Conservation (phyloP, 2,888 invertebrate species). For the Onthophagus sagittarius region DNA sequence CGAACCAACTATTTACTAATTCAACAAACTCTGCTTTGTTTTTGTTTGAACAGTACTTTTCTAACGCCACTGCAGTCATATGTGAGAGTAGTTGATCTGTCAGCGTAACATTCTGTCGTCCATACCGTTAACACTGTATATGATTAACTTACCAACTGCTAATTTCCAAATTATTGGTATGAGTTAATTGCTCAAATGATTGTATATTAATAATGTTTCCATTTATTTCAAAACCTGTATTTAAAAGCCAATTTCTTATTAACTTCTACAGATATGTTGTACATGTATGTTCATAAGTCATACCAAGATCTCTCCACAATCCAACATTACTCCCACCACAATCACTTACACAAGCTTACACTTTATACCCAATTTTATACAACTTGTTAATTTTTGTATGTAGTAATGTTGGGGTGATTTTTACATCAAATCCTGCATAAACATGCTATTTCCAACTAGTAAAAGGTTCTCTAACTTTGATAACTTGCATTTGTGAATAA, state of each 20-base stretch:
- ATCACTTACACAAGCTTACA: conserved; percentile 26
- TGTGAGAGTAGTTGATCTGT: conserved; percentile 29
- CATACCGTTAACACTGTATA: conserved; percentile 22
- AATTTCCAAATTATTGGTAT: conserved; percentile 14
- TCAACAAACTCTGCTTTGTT: conserved; percentile 31
- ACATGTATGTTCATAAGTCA: background rate
- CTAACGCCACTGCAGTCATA: conserved; percentile 12
- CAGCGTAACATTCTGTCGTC: conserved; percentile 28
- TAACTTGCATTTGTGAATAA: too few species aligned
- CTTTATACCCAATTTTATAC: conserved; percentile 28
- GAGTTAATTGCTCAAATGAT: background rate
- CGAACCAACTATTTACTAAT: conserved; percentile 34
- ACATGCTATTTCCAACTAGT: conserved; percentile 35
- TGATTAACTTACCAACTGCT: conserved; percentile 24
- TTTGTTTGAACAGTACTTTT: conserved; percentile 7
- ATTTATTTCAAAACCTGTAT: conserved; percentile 21
- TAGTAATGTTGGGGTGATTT: conserved; percentile 32
- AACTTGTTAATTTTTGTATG: conserved; percentile 25
- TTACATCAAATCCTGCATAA: conserved; percentile 34
- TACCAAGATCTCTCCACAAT: conserved; percentile 23
- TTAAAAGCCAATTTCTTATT: conserved; percentile 28
- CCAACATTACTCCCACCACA: conserved; percentile 27
- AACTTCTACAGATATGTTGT: conserved; percentile 28
- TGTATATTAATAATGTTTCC: background rate
- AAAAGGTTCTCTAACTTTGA: too few species aligned